Percentiles rank a stretch among this genome's conserved stretches.
phyloP scores from a whole-genome alignment of 1,140 invertebrate genomes.

The Penaeus chinensis region DNA sequence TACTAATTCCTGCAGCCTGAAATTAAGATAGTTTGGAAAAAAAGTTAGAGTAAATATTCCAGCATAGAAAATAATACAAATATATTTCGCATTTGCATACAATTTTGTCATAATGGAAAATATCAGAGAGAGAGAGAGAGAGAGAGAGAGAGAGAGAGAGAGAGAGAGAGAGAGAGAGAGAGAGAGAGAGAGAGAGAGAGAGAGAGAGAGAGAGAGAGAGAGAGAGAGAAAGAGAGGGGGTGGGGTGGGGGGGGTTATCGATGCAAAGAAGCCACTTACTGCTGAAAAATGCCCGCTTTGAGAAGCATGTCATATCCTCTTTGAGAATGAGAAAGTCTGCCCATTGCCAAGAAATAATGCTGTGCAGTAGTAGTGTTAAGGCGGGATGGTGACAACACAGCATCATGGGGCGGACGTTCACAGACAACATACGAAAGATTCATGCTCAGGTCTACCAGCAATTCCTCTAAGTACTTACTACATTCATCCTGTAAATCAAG shows the following conservation, averaged over 20 bases:
- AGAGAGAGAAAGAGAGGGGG: too few relatives aligned
- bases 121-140: neutral
- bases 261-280: constrained; percentile 70
- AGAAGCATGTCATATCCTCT: constrained; percentile 80
- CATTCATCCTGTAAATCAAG: constrained; percentile 70
- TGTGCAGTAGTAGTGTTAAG: constrained; percentile 89
- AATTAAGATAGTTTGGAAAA: constrained; percentile 65
- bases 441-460: constrained; percentile 82
- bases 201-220: neutral
- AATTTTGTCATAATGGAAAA: neutral
- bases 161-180: neutral
- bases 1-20: constrained; percentile 82
- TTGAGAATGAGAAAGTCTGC: constrained; percentile 81
- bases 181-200: neutral
- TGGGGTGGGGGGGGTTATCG: neutral
- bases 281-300: constrained; percentile 80
- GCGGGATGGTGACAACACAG: constrained; percentile 87
- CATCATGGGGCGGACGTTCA: constrained; percentile 83
- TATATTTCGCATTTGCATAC: neutral
- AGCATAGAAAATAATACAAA: constrained; percentile 67
- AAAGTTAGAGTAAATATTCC: too few relatives aligned
- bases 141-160: neutral
- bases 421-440: constrained; percentile 81
- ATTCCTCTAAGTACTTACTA: constrained; percentile 77
- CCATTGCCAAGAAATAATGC: constrained; percentile 93